A percentile compares a stretch with the other conserved stretches of the same genome.
phyloP scores from a whole-genome alignment of 1,140 invertebrate species.

The Daktulosphaira vitifoliae region DNA sequence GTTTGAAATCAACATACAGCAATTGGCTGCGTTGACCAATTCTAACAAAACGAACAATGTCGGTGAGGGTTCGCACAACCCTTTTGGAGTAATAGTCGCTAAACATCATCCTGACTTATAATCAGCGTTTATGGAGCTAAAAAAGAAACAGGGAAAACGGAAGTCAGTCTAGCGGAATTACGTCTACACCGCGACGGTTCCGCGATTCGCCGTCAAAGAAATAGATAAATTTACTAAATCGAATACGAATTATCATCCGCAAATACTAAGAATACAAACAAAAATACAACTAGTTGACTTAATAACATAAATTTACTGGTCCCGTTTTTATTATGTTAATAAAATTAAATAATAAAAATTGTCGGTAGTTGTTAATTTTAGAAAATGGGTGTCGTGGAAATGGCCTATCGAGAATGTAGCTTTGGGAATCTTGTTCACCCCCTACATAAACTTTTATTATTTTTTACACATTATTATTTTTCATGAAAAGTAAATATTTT shows the following conservation, averaged over 20 bases:
- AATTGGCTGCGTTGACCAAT: not conserved
- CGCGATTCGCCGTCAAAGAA: not conserved
- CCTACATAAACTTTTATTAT: too few species aligned
- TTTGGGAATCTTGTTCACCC: too few species aligned
- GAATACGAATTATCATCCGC: not conserved
- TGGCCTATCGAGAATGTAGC: too few species aligned
- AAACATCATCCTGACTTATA: not conserved
- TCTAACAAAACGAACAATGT: too few species aligned
- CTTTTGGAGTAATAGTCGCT: not conserved
- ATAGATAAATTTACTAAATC: not conserved
- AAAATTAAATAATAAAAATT: not conserved
- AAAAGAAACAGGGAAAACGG: too few species aligned
- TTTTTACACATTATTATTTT: too few species aligned
- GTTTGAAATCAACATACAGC: not conserved
- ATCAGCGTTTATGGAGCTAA: not conserved
- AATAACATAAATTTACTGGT: too few species aligned
- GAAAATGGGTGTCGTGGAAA: too few species aligned
- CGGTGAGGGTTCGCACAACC: too few species aligned
- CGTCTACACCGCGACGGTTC: not conserved
- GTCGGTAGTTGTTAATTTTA: too few species aligned
- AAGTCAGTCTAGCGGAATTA: not conserved
- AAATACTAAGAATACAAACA: not conserved
- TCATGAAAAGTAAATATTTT: too few species aligned
- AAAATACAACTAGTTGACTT: not conserved
- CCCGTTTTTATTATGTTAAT: not conserved